phyloP scores from a whole-genome alignment of 2,113 vertebrate species.

The Microtus oregoni region DNA sequence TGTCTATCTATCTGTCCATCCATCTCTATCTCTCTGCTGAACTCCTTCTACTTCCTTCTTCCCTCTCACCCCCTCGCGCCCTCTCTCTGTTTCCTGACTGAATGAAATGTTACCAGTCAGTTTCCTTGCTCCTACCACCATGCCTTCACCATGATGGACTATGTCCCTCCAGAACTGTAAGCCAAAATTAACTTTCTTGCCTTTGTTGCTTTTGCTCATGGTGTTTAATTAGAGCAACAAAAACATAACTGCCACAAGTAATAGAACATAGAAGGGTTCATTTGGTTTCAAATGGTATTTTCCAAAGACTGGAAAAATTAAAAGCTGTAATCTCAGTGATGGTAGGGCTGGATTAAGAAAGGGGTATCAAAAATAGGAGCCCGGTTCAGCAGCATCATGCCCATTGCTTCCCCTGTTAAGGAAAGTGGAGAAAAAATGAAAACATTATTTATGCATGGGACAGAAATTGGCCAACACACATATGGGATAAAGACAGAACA shows the following conservation, averaged over 20 bases:
- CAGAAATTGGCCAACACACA: neutral
- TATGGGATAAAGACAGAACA: neutral
- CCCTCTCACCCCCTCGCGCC: neutral
- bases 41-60: neutral
- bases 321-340: neutral
- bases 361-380: neutral
- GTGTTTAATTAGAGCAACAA: neutral
- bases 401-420: neutral
- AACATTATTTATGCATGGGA: neutral
- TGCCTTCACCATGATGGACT: neutral
- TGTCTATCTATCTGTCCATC: neutral
- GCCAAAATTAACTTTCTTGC: neutral
- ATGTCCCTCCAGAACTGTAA: neutral
- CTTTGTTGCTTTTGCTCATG: neutral
- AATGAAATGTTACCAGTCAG: neutral
- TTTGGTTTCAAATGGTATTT: neutral
- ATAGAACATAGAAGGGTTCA: neutral
- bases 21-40: neutral
- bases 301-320: neutral
- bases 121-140: neutral
- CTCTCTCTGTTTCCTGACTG: neutral
- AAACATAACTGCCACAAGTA: neutral
- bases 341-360: rapidly evolving
- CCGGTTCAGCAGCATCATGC: neutral
- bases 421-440: neutral